These are phyloP conservation scores for Lateolabrax maculatus DNA, from an alignment of 2,797 vertebrate genomes.

Conservation along the genomic window DNA sequence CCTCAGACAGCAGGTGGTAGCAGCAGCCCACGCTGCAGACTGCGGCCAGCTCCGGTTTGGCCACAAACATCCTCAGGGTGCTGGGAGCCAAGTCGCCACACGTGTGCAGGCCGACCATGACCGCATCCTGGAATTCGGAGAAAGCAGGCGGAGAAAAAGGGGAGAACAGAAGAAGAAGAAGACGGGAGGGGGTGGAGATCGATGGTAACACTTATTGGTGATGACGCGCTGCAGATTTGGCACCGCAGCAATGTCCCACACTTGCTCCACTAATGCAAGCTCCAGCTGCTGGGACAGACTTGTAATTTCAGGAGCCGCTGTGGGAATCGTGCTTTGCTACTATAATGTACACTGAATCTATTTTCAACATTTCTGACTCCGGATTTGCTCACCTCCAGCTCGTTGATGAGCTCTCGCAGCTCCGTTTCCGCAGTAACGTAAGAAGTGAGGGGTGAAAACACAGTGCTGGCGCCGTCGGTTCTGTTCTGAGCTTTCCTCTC, in stretches of 20 bases:
- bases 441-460: slow-evolving; percentile 93
- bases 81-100: slow-evolving; percentile 95
- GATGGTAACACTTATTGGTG: slow-evolving; percentile 65
- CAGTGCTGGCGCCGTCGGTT: slow-evolving; percentile 64
- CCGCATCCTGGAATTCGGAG: slow-evolving; percentile 86
- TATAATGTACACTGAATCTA: not conserved
- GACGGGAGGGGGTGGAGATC: slow-evolving; percentile 30
- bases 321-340: slow-evolving; percentile 41
- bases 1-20: slow-evolving; percentile 91
- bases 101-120: slow-evolving; percentile 96
- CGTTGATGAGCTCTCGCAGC: slow-evolving; percentile 90
- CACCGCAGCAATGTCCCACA: slow-evolving; percentile 17
- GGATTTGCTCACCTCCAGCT: slow-evolving; percentile 89
- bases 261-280: slow-evolving; percentile 45
- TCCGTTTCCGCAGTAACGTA: slow-evolving; percentile 94
- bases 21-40: slow-evolving; percentile 98
- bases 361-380: slow-evolving; percentile 23
- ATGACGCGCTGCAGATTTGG: slow-evolving; percentile 61
- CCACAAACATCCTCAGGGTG: slow-evolving; percentile 90
- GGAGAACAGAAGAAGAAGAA: slow-evolving; percentile 1
- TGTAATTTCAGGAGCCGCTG: slow-evolving; percentile 56
- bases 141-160: slow-evolving; percentile 18
- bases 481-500: slow-evolving; percentile 83
- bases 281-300: slow-evolving; percentile 50
- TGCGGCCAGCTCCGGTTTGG: slow-evolving; percentile 91